Evolutionary conservation across 2,113 vertebrate species (phyloP).

Genomic region (Eira barbara): DNA sequence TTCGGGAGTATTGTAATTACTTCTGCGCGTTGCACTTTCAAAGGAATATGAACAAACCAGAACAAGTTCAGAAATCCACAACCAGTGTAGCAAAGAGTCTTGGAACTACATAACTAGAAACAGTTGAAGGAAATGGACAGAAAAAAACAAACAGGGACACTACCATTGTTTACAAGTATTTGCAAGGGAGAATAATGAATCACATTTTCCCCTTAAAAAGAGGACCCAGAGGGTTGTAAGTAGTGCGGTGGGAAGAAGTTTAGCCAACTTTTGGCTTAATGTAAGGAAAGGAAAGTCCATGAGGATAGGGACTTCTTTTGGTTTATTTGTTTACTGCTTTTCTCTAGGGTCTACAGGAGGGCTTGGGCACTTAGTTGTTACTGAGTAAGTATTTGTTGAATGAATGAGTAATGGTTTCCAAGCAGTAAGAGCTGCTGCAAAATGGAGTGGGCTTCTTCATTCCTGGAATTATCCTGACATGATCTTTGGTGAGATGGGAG

Average conservation of each 20-base stretch:
- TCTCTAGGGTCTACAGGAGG: background rate
- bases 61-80: background rate
- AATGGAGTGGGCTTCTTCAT: background rate
- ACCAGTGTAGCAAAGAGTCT: background rate
- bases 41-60: background rate
- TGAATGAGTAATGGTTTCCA: background rate
- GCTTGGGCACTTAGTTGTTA: background rate
- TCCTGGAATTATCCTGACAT: background rate
- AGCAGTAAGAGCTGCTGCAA: background rate
- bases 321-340: slow-evolving; percentile 18
- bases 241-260: background rate
- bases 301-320: background rate
- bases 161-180: background rate
- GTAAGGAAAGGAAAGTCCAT: background rate
- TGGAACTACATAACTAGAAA: background rate
- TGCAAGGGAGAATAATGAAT: background rate
- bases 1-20: background rate
- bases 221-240: background rate
- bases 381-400: slow-evolving; percentile 35
- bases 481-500: slow-evolving; percentile 4
- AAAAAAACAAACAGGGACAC: background rate
- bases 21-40: background rate
- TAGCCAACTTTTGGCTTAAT: background rate
- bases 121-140: background rate
- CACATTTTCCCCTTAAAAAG: background rate